These are phyloP conservation scores for Nemotelus pantherinus DNA, from an alignment of 2,888 invertebrate genomes.

Conservation along the genomic window DNA sequence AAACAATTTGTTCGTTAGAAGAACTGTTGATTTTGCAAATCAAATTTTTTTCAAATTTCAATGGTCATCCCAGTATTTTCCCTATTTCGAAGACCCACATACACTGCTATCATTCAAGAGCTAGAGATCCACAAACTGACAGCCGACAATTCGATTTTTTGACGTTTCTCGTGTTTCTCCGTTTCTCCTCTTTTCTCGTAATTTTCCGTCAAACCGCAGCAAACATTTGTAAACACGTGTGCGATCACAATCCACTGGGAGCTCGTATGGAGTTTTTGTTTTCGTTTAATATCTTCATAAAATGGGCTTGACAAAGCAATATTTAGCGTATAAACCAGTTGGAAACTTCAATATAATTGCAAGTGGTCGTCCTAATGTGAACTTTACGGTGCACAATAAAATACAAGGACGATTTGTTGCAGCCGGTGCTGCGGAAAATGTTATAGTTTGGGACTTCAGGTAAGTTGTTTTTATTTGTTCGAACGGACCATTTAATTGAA, in stretches of 20 bases:
- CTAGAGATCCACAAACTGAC: too few relatives aligned
- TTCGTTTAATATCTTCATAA: slow-evolving; percentile 17
- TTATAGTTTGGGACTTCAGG: slow-evolving; percentile 93
- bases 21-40: too few relatives aligned
- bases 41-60: too few relatives aligned
- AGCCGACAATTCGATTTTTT: too few relatives aligned
- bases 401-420: slow-evolving; percentile 86
- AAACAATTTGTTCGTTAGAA: too few relatives aligned
- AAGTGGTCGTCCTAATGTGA: slow-evolving; percentile 80
- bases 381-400: slow-evolving; percentile 80
- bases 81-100: too few relatives aligned
- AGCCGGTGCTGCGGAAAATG: slow-evolving; percentile 93
- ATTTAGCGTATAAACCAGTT: slow-evolving; percentile 85
- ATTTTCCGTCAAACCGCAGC: too few relatives aligned
- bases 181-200: too few relatives aligned
- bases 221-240: slow-evolving; percentile 6
- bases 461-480: slow-evolving; percentile 64
- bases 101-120: too few relatives aligned
- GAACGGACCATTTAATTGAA: background rate
- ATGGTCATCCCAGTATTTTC: too few relatives aligned
- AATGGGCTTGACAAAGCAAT: slow-evolving; percentile 94
- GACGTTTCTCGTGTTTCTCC: too few relatives aligned
- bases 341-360: slow-evolving; percentile 90
- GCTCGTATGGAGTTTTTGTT: background rate
- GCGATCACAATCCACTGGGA: background rate